Base-by-base conservation (phyloP, 2,113 vertebrate genomes). In the Seriola dumerili region DNA sequence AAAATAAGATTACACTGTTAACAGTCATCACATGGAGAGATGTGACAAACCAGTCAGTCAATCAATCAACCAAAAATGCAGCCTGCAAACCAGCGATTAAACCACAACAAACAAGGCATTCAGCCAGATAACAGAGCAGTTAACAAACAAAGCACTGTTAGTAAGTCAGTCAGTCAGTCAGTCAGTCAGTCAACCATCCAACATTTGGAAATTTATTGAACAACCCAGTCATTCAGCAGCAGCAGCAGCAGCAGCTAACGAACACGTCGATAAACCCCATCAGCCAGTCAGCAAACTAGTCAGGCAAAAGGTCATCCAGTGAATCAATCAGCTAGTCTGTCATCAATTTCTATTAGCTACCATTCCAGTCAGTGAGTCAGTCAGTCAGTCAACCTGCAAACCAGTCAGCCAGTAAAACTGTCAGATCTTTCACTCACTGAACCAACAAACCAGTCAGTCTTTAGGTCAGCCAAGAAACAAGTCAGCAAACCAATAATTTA, bases 1-100 rank as follows among this genome's bases (percentile, higher is more conserved):
- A 23, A 81, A 76, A 81, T 64, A 66, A 59, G 68, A 89, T 80
- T 80, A 88, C 4, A 71, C 29, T 52, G 58, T 36, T 64, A 69
- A 36, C 21, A 63, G 40, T 65, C 8, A 82, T 71, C 21, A 65
- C 62, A 72, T 59, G n/a, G 57, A 71, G 36, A 83, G 23, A 65
- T 66, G 40, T 42, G 7, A 54, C 61, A 57, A 34, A 78, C n/a
- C 48, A 65, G 9, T 14, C 32, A 40, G 42, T 29, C 14, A 73
- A 32, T 4, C 14, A 76, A 4, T 59, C 21, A 57, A 58, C 25
- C 57, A 42, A 16, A 40, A 44, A 19, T 50, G 5, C 46, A 2
- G 29, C 29, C 29, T 29, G 40, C 6, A 38, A 44, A 57, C 42
- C 29, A 63, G 11, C 7, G 17, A 58, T 48, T 59, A 2, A 10